Conservation (phyloP, 2,113 vertebrate genomes). For the Chaetodon auriga region DNA sequence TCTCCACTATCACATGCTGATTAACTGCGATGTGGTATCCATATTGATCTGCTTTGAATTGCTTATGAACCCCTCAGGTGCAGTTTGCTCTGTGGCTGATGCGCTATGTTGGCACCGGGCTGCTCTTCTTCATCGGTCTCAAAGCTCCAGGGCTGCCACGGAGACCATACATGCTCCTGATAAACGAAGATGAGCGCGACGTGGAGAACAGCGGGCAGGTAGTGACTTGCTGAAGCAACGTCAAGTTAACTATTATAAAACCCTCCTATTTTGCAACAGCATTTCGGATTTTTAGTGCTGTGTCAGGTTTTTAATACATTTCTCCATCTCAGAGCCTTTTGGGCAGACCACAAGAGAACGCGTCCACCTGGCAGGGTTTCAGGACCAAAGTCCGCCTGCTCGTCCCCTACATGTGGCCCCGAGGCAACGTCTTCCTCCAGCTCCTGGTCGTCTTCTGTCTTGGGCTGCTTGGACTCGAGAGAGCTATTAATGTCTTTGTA, state of each 20-base stretch:
- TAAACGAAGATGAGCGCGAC: constrained; percentile 93
- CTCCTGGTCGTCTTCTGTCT: constrained; percentile 91
- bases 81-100: constrained; percentile 85
- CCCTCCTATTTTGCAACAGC: too few relatives aligned
- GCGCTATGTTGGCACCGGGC: constrained; percentile 87
- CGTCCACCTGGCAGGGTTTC: constrained; percentile 92
- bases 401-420: constrained; percentile 94
- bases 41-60: constrained; percentile 33
- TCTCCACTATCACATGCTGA: background rate
- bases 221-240: background rate
- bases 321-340: constrained; percentile 78
- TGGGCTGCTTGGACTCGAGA: constrained; percentile 88
- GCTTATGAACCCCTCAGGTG: constrained; percentile 60
- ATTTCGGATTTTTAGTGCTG: too few relatives aligned
- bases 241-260: too few relatives aligned
- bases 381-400: constrained; percentile 89
- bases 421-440: constrained; percentile 88
- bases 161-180: constrained; percentile 89
- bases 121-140: constrained; percentile 91
- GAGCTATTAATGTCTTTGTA: constrained; percentile 93
- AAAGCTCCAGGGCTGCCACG: constrained; percentile 92
- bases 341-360: constrained; percentile 48
- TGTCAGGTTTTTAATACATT: background rate
- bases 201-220: constrained; percentile 88
- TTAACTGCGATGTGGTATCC: background rate